A percentile compares a stretch with the other conserved stretches of the same genome.
phyloP scores from a whole-genome alignment of 1,140 invertebrate genomes.

The Zophobas atratus region DNA sequence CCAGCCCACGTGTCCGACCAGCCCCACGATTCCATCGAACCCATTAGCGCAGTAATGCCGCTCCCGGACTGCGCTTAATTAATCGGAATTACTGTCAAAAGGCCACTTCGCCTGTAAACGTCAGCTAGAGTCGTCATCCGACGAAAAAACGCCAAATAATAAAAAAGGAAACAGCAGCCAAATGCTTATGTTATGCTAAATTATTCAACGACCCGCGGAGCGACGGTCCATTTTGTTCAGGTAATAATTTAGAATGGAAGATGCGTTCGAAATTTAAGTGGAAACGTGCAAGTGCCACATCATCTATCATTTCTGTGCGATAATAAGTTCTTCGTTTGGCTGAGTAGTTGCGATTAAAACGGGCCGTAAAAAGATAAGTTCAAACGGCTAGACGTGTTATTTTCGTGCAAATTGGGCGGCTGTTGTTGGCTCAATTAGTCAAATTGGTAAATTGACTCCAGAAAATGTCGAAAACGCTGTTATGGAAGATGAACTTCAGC shows the following conservation, averaged over 20 bases:
- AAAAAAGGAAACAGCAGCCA: neutral
- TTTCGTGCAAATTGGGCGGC: too few species aligned
- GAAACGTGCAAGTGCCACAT: constrained; percentile 14
- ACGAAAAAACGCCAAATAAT: neutral
- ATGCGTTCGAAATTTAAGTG: constrained; percentile 13
- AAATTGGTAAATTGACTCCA: too few species aligned
- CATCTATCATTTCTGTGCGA: constrained; percentile 24
- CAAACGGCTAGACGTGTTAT: too few species aligned
- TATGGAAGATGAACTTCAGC: too few species aligned
- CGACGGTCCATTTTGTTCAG: constrained; percentile 1
- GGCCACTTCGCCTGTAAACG: constrained; percentile 1
- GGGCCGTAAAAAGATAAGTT: too few species aligned
- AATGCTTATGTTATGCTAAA: constrained; percentile 7
- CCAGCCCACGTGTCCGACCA: constrained; percentile 13
- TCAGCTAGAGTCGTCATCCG: constrained; percentile 1
- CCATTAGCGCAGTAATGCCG: neutral
- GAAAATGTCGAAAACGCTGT: too few species aligned
- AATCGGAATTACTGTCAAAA: constrained; percentile 37
- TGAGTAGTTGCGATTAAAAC: constrained; percentile 1
- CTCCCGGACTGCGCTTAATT: constrained; percentile 23
- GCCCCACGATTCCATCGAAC: neutral
- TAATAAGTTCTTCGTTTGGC: constrained; percentile 22
- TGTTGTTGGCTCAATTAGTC: too few species aligned
- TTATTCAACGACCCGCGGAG: constrained; percentile 6
- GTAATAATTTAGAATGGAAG: constrained; percentile 22